These are phyloP conservation scores for Burhinus oedicnemus DNA, from an alignment of 2,113 vertebrate genomes.

Conservation along the genomic window DNA sequence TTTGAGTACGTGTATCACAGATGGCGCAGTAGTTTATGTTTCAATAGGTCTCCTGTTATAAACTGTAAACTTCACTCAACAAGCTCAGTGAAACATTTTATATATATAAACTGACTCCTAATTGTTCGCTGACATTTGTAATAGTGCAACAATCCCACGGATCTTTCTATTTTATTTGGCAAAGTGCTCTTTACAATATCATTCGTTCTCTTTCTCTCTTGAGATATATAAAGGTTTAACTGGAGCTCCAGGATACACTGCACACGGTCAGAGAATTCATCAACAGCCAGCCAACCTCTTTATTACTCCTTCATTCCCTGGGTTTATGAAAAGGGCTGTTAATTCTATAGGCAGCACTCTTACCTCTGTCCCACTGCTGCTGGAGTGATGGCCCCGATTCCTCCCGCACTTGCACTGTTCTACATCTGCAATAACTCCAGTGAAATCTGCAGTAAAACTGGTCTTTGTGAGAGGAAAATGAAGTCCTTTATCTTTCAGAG, in stretches of 20 bases:
- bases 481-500: conserved; percentile 12
- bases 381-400: neutral
- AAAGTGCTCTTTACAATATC: conserved; percentile 11
- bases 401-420: neutral
- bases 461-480: neutral
- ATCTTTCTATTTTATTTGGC: conserved; percentile 26
- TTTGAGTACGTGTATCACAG: neutral
- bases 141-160: neutral
- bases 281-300: conserved; percentile 1
- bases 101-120: neutral
- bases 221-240: conserved; percentile 26
- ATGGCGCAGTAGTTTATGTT: neutral
- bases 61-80: neutral
- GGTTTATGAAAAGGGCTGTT: conserved; percentile 6
- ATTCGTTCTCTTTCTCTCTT: neutral
- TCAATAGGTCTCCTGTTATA: conserved; percentile 4
- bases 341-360: neutral
- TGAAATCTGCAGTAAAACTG: neutral
- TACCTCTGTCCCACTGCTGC: neutral
- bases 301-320: conserved; percentile 1
- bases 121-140: conserved; percentile 17
- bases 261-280: neutral
- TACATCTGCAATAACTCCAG: neutral
- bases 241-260: conserved; percentile 11
- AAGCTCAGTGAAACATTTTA: conserved; percentile 2